phyloP scores from a whole-genome alignment of 2,113 vertebrate genomes.

The Platycercus adscitus region DNA sequence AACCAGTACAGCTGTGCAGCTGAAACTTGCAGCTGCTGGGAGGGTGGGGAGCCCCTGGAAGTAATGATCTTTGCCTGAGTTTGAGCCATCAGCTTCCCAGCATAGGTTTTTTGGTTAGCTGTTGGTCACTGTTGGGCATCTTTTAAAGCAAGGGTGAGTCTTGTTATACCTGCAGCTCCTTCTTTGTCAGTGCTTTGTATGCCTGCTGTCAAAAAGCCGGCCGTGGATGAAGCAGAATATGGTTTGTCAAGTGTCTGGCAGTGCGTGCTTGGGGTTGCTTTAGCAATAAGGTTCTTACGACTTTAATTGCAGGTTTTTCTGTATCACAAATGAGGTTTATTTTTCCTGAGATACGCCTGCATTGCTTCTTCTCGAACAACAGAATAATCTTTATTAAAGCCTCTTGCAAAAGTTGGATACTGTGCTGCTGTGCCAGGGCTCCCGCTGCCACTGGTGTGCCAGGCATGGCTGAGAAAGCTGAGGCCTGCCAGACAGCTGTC shows the following conservation, averaged over 20 bases:
- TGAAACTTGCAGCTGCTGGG: not conserved
- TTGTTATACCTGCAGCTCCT: not conserved
- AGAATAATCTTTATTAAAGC: not conserved
- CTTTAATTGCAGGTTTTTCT: not conserved
- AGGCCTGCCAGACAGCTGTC: not conserved
- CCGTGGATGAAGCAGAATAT: not conserved
- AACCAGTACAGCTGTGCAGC: rapidly evolving
- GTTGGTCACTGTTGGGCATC: not conserved
- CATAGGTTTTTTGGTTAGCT: not conserved
- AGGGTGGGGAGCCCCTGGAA: not conserved
- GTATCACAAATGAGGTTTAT: not conserved
- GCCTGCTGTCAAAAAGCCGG: not conserved
- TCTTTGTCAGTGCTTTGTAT: not conserved
- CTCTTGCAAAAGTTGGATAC: not conserved
- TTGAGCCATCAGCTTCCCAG: not conserved
- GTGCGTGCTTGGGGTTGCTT: not conserved
- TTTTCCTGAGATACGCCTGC: not conserved
- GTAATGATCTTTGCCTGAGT: not conserved
- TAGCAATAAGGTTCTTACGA: not conserved
- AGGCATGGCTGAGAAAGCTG: not conserved
- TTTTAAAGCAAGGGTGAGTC: not conserved
- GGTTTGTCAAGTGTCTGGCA: not conserved
- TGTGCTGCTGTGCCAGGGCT: not conserved
- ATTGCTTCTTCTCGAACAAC: not conserved
- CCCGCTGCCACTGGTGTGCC: not conserved